Conservation (phyloP, 2,888 invertebrate genomes). For the Ophonus ardosiacus region DNA sequence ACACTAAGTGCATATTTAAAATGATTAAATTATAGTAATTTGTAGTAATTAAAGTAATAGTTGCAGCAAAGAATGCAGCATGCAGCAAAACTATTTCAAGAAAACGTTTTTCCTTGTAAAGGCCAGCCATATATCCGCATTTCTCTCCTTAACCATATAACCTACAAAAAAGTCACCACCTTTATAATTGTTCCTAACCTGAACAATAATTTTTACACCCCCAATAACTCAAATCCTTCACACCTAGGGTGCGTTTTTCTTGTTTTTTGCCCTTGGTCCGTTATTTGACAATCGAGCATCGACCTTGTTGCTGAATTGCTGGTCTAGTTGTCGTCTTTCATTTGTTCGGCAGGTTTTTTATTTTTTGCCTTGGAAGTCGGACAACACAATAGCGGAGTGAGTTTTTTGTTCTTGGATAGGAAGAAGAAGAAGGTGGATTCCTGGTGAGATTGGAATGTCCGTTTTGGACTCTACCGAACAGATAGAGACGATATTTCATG, state of each 20-base stretch:
- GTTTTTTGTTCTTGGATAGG: slow-evolving; percentile 53
- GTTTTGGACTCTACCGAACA: slow-evolving; percentile 41
- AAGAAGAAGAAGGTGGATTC: slow-evolving; percentile 50
- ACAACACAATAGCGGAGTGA: slow-evolving; percentile 54
- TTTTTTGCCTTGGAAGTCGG: slow-evolving; percentile 47
- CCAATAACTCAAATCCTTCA: neutral
- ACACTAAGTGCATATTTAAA: neutral
- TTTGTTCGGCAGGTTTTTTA: slow-evolving; percentile 19
- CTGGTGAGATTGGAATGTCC: slow-evolving; percentile 47
- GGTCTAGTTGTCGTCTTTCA: neutral
- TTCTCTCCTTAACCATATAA: neutral
- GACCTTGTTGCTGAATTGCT: neutral
- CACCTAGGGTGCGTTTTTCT: neutral
- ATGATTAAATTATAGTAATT: neutral
- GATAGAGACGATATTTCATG: neutral
- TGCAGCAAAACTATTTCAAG: neutral
- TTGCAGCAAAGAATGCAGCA: neutral
- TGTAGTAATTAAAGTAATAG: neutral
- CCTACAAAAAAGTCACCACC: neutral
- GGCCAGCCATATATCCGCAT: neutral
- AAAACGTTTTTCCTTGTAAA: neutral
- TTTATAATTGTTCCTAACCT: neutral
- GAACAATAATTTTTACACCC: neutral
- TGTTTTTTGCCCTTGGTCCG: neutral
- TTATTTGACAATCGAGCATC: neutral